These are phyloP conservation scores for Hoplodrina blanda DNA, from an alignment of 2,888 invertebrate species.

Conservation along the genomic window DNA sequence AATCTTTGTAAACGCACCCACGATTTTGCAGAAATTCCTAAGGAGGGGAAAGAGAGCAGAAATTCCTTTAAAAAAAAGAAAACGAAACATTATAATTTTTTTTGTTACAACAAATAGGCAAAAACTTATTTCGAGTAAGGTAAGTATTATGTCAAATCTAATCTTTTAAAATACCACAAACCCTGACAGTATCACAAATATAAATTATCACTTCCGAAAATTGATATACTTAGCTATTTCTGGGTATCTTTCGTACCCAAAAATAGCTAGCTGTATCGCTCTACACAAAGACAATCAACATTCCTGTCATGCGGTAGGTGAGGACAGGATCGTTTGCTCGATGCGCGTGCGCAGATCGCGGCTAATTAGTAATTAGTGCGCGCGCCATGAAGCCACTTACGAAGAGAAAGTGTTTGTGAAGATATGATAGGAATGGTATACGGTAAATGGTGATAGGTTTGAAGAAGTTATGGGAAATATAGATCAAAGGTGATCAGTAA, in stretches of 20 bases:
- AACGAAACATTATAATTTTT: too few species aligned
- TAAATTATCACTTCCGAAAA: constrained; percentile 4
- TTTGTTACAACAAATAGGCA: too few species aligned
- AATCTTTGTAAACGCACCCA: too few species aligned
- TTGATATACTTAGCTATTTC: constrained; percentile 15
- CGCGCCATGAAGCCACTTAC: constrained; percentile 19
- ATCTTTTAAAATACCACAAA: constrained; percentile 6
- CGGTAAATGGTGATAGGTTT: neutral
- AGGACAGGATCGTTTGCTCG: constrained; percentile 18
- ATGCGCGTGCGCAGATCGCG: constrained; percentile 43
- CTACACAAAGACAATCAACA: constrained; percentile 44
- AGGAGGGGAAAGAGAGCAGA: too few species aligned
- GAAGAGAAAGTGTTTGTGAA: constrained; percentile 11
- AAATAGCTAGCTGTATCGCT: constrained; percentile 20
- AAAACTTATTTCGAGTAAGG: neutral
- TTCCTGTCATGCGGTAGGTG: constrained; percentile 35
- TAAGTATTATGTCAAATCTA: neutral
- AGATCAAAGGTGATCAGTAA: neutral
- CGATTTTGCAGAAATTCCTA: too few species aligned
- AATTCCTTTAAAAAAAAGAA: too few species aligned
- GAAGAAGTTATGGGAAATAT: neutral
- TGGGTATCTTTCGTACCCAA: neutral
- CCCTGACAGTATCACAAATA: neutral
- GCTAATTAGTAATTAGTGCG: constrained; percentile 53
- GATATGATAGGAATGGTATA: neutral